Base-by-base conservation (phyloP, 2,888 invertebrate genomes). In the Brachypalpus laphriformis region DNA sequence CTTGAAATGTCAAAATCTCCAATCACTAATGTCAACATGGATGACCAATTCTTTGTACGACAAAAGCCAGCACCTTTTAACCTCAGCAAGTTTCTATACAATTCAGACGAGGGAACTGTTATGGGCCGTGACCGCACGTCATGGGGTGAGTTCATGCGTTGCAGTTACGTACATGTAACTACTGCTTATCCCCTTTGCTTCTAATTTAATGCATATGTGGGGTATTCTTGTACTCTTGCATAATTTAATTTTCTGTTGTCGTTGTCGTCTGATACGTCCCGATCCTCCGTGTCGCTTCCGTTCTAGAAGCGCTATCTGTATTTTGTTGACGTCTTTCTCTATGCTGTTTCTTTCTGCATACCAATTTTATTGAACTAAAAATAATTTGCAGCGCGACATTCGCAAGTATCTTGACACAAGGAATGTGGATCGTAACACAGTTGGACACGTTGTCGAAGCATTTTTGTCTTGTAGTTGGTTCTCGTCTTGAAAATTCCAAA, bases 121-220 rank as follows among this genome's bases (percentile, higher is more conserved):
- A 90, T 95, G 81, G 95, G 95, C 2, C 92, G 95, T 63, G 94
- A 94, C 54, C 92, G 93, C 16, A 91, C 92, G 82, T 93, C 94
- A 91, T 96, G 96, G 95, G 95, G 96, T 95, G 92, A 94, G 94
- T 91, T 57, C 34, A 49, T 3, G 14, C 2, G 31, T 31, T 51
- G 16, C 47, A 47, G 2, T 9, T 22, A 40, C 2, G 5, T 18
- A 18, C 18, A n/a, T 20, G 25, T 18, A n/a, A 14, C 14, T 65
- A 16, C 18, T 0, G 31, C 22, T n/a, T 51, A 22, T 11, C 4
- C 16, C 25, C 40, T 16, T 61, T 18, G 14, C 16, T 6, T 9
- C 16, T 20, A 28, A 25, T 16, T 42, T n/a, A 45, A 9, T 9
- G 4, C 6, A 7, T 9, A 25, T 14, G 18, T 45, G 31, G n/a